Conservation (phyloP, 2,888 invertebrate genomes). For the Volucella inanis region DNA sequence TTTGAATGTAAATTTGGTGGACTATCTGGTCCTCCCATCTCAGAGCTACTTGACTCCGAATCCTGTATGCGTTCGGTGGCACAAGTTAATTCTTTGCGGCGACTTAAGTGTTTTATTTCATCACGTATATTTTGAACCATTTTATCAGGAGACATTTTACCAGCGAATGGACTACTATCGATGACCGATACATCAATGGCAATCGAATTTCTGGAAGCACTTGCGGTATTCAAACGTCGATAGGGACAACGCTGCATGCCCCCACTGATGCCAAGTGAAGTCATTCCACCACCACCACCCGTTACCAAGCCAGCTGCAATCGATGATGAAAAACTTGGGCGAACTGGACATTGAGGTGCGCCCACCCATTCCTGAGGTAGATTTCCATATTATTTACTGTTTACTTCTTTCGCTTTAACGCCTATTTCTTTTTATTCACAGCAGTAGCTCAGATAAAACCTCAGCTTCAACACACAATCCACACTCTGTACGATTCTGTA, state of each 20-base stretch:
- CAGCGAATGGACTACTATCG: slow-evolving; percentile 89
- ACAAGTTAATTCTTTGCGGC: slow-evolving; percentile 93
- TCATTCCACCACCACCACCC: slow-evolving; percentile 60
- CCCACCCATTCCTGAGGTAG: slow-evolving; percentile 79
- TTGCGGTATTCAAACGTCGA: slow-evolving; percentile 78
- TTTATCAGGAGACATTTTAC: slow-evolving; percentile 96
- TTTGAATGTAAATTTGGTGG: too few species aligned
- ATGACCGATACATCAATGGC: slow-evolving; percentile 80
- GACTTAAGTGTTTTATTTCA: slow-evolving; percentile 95
- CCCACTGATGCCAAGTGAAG: slow-evolving; percentile 52
- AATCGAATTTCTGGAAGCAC: slow-evolving; percentile 68
- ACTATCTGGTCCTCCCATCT: slow-evolving; percentile 86
- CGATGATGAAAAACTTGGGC: slow-evolving; percentile 76
- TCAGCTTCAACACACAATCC: slow-evolving; percentile 19
- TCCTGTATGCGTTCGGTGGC: slow-evolving; percentile 86
- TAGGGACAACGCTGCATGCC: slow-evolving; percentile 78
- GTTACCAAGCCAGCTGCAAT: slow-evolving; percentile 54
- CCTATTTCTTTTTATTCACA: slow-evolving; percentile 46
- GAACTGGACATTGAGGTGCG: slow-evolving; percentile 79
- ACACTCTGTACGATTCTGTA: slow-evolving; percentile 2
- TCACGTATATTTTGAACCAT: slow-evolving; percentile 96
- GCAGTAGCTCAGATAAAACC: slow-evolving; percentile 47
- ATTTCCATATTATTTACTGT: slow-evolving; percentile 88
- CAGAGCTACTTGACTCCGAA: slow-evolving; percentile 87
- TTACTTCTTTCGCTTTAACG: too few species aligned